Evolutionary conservation across 2,888 invertebrate species (phyloP), one percentile per base, ranked within the genome.

Genomic region (Ennomos fuscantarius): DNA sequence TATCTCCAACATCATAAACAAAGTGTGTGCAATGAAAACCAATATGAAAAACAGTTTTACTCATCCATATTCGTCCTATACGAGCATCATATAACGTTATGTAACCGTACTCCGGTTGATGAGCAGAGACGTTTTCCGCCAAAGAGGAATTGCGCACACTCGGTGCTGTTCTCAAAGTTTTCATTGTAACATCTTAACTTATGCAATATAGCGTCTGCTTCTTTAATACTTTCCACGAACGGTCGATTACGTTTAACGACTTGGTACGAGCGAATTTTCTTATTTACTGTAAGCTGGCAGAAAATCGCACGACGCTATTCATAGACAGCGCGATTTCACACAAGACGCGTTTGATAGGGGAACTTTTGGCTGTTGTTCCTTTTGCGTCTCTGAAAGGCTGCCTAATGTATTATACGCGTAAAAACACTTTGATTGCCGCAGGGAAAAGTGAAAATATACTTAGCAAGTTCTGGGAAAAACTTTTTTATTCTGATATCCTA

Each of bases 241-340:
- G 90, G 87, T 90, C 91, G 91, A 92, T 92, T 91, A 87, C 88
- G 78, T 85, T 89, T 91, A 90, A 91, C 88, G 86, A 83, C 87
- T 79, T 81, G 81, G 81, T 87, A 81, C 84, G 82, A 84, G 86
- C 82, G 84, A 91, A 89, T 90, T 88, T 86, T 87, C 86, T 90
- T 91, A 90, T 89, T 90, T 89, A 88, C 88, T 82, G 83, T 86
- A 82, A 87, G 84, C 83, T 84, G 74, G 80, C 80, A 81, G 83
- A 84, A 85, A 86, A 86, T 86, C 84, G 82, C 78, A 78, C 74
- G 74, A 68, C 68, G 72, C 74, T 76, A 81, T 82, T 81, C 80
- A 78, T 76, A 82, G 79, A 76, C 75, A 74, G 68, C 71, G 76
- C 76, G 81, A 82, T 86, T 85, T 87, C 82, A 82, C 85, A 85